These are phyloP conservation scores for Macrosiphum euphorbiae DNA, from an alignment of 2,888 invertebrate genomes.

Conservation along the genomic window DNA sequence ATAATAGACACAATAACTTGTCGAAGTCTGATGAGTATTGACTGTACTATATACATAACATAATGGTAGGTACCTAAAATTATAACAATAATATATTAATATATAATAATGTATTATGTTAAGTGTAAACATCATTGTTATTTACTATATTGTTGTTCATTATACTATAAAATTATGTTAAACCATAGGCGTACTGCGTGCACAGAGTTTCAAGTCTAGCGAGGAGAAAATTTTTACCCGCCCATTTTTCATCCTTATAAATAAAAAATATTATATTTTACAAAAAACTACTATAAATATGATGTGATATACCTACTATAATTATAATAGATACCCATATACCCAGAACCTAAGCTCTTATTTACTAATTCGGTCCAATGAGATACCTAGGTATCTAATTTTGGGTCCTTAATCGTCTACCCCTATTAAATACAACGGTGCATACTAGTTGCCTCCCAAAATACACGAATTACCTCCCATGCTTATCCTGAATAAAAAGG, in stretches of 20 bases:
- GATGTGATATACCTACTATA: too few species aligned
- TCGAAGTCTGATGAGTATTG: neutral
- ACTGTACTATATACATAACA: neutral
- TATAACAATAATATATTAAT: neutral
- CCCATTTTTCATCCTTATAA: neutral
- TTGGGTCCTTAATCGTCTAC: neutral
- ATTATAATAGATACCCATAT: too few species aligned
- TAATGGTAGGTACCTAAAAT: neutral
- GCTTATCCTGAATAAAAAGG: too few species aligned
- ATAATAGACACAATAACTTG: neutral
- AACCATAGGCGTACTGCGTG: neutral
- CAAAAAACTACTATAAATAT: neutral
- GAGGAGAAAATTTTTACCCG: neutral
- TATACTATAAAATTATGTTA: neutral
- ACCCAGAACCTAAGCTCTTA: neutral
- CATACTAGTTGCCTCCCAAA: neutral
- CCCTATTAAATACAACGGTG: neutral
- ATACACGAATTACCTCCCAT: too few species aligned
- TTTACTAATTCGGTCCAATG: neutral
- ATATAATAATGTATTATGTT: neutral
- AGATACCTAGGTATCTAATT: neutral
- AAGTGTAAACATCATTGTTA: neutral
- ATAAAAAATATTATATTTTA: neutral
- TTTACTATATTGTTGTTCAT: neutral
- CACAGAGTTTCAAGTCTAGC: neutral